phyloP scores from a whole-genome alignment of 2,888 invertebrate species.

The Merodon equestris region DNA sequence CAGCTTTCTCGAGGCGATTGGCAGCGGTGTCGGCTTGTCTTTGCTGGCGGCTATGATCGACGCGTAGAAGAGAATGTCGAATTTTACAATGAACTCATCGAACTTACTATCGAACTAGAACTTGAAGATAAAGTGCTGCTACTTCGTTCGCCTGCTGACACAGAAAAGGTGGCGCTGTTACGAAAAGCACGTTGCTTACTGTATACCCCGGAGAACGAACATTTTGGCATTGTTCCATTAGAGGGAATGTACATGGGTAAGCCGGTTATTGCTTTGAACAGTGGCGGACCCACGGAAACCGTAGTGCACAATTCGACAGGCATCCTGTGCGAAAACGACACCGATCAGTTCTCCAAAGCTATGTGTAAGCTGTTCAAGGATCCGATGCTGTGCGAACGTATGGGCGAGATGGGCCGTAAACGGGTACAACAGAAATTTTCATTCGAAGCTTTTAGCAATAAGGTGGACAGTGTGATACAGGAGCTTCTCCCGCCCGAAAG shows the following conservation, averaged over 20 bases:
- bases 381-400: slow-evolving; percentile 81
- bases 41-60: slow-evolving; percentile 98
- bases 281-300: slow-evolving; percentile 97
- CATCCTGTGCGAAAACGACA: slow-evolving; percentile 86
- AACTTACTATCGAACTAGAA: slow-evolving; percentile 83
- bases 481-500: slow-evolving; percentile 50
- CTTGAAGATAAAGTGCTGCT: slow-evolving; percentile 88
- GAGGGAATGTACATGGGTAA: slow-evolving; percentile 97
- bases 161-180: slow-evolving; percentile 90
- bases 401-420: slow-evolving; percentile 88
- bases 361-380: slow-evolving; percentile 86
- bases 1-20: slow-evolving; percentile 81
- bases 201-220: slow-evolving; percentile 98
- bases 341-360: slow-evolving; percentile 86
- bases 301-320: slow-evolving; percentile 88
- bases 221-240: slow-evolving; percentile 99
- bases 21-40: slow-evolving; percentile 87
- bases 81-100: slow-evolving; percentile 87
- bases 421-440: slow-evolving; percentile 91
- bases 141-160: slow-evolving; percentile 92
- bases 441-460: slow-evolving; percentile 87
- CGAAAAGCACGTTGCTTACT: slow-evolving; percentile 87
- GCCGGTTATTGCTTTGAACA: slow-evolving; percentile 96
- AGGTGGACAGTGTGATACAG: slow-evolving; percentile 80
- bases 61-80: slow-evolving; percentile 92